A percentile compares a stretch with the other conserved stretches of the same genome.
Conservation (phyloP, 2,888 invertebrate species). For the Lithosia quadra region DNA sequence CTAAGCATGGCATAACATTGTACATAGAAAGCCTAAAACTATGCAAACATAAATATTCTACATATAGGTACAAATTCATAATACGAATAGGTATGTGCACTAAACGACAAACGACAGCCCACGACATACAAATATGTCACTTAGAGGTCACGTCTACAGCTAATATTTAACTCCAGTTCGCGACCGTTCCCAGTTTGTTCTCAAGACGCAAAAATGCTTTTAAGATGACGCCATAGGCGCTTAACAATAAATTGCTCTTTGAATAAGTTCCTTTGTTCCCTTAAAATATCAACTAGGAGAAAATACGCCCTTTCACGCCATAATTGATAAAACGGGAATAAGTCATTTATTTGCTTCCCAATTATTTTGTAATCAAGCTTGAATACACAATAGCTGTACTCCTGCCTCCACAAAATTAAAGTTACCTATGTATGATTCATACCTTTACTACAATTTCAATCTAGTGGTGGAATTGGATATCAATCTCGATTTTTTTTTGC, state of each 20-base stretch:
- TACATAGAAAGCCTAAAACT: too few relatives aligned
- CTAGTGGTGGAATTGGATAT: neutral
- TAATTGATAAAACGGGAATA: conserved; percentile 5
- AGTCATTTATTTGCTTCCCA: conserved; percentile 16
- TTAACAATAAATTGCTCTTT: conserved; percentile 2
- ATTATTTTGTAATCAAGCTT: conserved; percentile 24
- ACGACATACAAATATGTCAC: too few relatives aligned
- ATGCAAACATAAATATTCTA: too few relatives aligned
- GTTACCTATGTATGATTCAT: neutral
- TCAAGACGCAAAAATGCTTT: neutral
- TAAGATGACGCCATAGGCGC: neutral
- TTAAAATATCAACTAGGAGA: conserved; percentile 3
- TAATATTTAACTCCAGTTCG: conserved; percentile 2
- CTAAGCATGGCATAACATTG: too few relatives aligned
- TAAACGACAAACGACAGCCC: too few relatives aligned
- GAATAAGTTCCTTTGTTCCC: conserved; percentile 1
- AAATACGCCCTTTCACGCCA: neutral
- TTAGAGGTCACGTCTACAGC: neutral
- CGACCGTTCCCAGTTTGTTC: neutral
- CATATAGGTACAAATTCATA: too few relatives aligned
- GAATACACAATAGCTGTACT: neutral
- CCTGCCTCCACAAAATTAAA: neutral
- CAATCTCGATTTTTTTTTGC: neutral
- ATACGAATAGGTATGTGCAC: too few relatives aligned
- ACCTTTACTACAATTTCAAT: neutral